Evolutionary conservation across 1,140 invertebrate genomes (phyloP).

Genomic region (Macrotrachela quadricornifera): DNA sequence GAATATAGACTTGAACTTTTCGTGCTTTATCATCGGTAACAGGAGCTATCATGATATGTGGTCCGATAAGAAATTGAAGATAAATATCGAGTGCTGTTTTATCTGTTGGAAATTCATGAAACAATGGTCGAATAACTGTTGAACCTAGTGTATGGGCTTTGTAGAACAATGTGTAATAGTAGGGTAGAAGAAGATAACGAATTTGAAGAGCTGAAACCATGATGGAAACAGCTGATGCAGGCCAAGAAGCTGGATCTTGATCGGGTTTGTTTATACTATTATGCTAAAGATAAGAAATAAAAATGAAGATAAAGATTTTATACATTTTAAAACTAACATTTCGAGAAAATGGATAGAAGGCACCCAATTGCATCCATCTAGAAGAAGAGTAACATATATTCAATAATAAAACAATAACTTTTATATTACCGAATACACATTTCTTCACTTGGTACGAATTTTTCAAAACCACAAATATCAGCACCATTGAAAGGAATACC

Average conservation of each 20-base stretch:
- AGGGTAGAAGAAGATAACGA: conserved; percentile 53
- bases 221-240: conserved; percentile 32
- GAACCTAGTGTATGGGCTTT: conserved; percentile 44
- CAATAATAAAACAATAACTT: too few relatives aligned
- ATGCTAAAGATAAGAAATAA: conserved; percentile 12
- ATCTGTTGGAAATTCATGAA: conserved; percentile 39
- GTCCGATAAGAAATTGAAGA: conserved; percentile 56
- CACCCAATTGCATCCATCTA: conserved; percentile 39
- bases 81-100: conserved; percentile 45
- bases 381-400: too few relatives aligned
- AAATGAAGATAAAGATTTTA: too few relatives aligned
- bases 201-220: conserved; percentile 40
- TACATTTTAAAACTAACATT: conserved; percentile 13
- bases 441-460: conserved; percentile 46
- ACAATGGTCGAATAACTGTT: conserved; percentile 52
- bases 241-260: not conserved
- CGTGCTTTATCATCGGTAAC: conserved; percentile 27
- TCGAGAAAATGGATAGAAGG: conserved; percentile 29
- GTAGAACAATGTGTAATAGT: conserved; percentile 58
- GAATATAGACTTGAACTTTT: conserved; percentile 19
- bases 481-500: conserved; percentile 44
- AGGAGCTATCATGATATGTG: conserved; percentile 48
- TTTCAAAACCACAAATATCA: conserved; percentile 68
- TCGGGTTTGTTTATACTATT: conserved; percentile 9
- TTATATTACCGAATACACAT: conserved; percentile 27